These are phyloP conservation scores for Megalops cyprinoides DNA, from an alignment of 2,797 vertebrate species.

Conservation along the genomic window DNA sequence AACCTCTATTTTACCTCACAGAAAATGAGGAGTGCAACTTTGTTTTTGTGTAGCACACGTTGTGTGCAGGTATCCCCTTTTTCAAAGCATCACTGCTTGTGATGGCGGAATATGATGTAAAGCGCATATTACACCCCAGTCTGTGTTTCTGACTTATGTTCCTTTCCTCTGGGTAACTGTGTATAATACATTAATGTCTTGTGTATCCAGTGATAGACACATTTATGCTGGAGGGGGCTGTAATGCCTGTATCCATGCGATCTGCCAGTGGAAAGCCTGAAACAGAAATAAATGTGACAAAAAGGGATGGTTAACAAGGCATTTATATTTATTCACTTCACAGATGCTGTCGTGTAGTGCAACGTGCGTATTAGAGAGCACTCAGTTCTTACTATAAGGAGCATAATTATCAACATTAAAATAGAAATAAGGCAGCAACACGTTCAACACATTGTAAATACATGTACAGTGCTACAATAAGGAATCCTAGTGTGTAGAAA, in stretches of 20 bases:
- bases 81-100: background rate
- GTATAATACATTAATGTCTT: background rate
- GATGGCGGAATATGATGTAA: background rate
- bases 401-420: too few relatives aligned
- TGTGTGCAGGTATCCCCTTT: background rate
- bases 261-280: background rate
- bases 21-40: background rate
- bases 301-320: too few relatives aligned
- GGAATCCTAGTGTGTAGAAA: too few relatives aligned
- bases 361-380: too few relatives aligned
- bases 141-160: background rate
- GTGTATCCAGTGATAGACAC: background rate
- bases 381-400: too few relatives aligned
- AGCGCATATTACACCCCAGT: background rate
- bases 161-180: background rate
- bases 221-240: background rate
- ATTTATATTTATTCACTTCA: too few relatives aligned
- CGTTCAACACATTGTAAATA: too few relatives aligned
- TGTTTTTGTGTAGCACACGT: background rate
- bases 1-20: background rate
- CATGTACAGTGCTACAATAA: too few relatives aligned
- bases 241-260: background rate
- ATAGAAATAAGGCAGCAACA: too few relatives aligned
- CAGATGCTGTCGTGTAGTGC: too few relatives aligned
- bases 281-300: background rate